Percentiles rank a stretch among this genome's conserved stretches.
These are phyloP conservation scores for Hippocampus guttulatus DNA, from an alignment of 2,113 vertebrate genomes.

Conservation along the genomic window DNA sequence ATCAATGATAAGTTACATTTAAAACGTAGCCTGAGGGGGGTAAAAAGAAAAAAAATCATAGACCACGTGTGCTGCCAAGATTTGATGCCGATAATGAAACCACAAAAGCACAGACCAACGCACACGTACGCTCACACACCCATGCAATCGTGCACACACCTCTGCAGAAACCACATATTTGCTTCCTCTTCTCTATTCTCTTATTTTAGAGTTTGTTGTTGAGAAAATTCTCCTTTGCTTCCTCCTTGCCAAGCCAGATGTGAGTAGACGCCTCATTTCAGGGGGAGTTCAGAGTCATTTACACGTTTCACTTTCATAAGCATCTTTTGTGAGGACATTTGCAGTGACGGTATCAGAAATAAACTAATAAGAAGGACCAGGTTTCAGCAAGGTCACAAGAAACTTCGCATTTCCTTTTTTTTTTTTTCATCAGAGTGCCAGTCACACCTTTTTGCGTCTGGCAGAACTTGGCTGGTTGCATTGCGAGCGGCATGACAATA, in stretches of 20 bases:
- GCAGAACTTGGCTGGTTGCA: background rate
- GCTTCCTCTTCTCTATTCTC: slow-evolving; percentile 65
- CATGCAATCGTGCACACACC: slow-evolving; percentile 9
- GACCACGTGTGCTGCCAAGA: slow-evolving; percentile 25
- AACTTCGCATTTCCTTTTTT: slow-evolving; percentile 11
- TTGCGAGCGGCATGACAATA: background rate
- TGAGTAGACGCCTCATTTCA: slow-evolving; percentile 35
- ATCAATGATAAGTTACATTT: slow-evolving; percentile 7
- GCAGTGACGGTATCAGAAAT: background rate
- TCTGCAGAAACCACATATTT: slow-evolving; percentile 44
- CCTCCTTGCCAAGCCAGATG: slow-evolving; percentile 67
- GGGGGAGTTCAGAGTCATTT: background rate
- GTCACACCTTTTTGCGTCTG: background rate
- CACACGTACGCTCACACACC: background rate
- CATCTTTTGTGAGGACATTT: background rate
- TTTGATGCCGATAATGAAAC: slow-evolving; percentile 42
- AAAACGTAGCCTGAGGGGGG: slow-evolving; percentile 1
- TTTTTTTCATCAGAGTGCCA: background rate
- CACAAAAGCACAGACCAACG: slow-evolving; percentile 26
- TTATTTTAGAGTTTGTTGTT: slow-evolving; percentile 63
- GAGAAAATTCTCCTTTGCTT: slow-evolving; percentile 59
- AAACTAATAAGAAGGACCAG: background rate
- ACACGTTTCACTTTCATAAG: background rate
- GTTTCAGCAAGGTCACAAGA: background rate
- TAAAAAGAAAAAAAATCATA: slow-evolving; percentile 13